These are phyloP conservation scores for Perca fluviatilis DNA, from an alignment of 2,113 vertebrate genomes.

Conservation along the genomic window DNA sequence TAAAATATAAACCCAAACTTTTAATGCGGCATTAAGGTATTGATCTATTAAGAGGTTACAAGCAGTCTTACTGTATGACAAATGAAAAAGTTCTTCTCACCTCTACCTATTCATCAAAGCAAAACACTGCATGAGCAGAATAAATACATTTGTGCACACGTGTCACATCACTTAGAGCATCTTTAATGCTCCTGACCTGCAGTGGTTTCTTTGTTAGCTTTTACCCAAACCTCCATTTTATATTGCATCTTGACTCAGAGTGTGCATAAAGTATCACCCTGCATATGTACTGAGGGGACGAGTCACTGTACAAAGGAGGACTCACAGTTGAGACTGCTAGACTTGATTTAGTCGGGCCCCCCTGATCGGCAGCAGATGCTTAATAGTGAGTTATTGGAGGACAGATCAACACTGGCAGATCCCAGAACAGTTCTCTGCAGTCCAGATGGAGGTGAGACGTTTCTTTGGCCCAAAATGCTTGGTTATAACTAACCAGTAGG, in stretches of 20 bases:
- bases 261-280: not conserved
- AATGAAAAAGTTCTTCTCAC: not conserved
- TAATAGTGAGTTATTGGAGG: slow-evolving; percentile 55
- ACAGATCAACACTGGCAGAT: slow-evolving; percentile 55
- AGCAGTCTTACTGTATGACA: not conserved
- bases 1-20: not conserved
- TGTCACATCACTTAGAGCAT: too few relatives aligned
- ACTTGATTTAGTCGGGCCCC: slow-evolving; percentile 30
- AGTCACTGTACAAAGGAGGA: not conserved
- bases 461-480: not conserved
- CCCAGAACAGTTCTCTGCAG: slow-evolving; percentile 7
- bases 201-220: not conserved
- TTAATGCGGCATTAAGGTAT: not conserved
- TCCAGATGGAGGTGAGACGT: slow-evolving; percentile 40
- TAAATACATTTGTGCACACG: not conserved
- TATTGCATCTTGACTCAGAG: not conserved
- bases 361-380: slow-evolving; percentile 43
- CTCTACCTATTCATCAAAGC: not conserved
- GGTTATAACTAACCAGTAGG: not conserved
- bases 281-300: not conserved
- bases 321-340: slow-evolving; percentile 35
- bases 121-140: not conserved
- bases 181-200: not conserved
- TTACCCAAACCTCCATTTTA: not conserved
- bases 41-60: not conserved